Base-by-base conservation (phyloP, 2,888 invertebrate species). In the Hypolimnas misippus region DNA sequence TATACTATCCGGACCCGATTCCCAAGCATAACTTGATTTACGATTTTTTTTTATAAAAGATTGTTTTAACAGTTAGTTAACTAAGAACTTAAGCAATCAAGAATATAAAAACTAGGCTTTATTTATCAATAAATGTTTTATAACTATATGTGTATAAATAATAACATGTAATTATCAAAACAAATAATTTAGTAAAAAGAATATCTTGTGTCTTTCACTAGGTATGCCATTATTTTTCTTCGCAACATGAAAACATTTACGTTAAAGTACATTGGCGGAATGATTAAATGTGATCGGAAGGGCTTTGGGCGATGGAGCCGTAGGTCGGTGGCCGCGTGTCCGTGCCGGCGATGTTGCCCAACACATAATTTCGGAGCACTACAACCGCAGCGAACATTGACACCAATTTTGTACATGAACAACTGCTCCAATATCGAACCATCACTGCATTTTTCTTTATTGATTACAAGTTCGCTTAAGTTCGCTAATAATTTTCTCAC, bases 321-420 rank as follows among this genome's bases (percentile, higher is more conserved):
- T 72, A 74, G 78, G 76, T 81, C 81, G 83, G 79, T 82, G 83
- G 84, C 76, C 71, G 65, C 63, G 66, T 66, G 66, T 68, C 63
- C 68, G 62, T 65, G 66, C 66, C 70, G 70, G 71, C 75, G 73
- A 50, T 77, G 78, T 91, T 90, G 84, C 90, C 76, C 83, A 90
- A 91, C 87, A 87, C 83, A 83, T 84, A 78, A 87, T 90, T 89
- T 90, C 84, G 87, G 89, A 87, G 86, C 88, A 87, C 76, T 89
- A 87, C 87, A 88, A 90, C 89, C 89, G 86, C 90, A 89, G 89
- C 89, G 89, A 90, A 78, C 91, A 87, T 88, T 92, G 91, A 91
- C 91, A 90, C 89, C 88, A 82, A 89, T 89, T 83, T 86, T 79
- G 82, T 80, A 82, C 82, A 84, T 83, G 82, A 82, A 84, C 81